Base-by-base conservation (phyloP, 2,888 invertebrate genomes). In the Melanargia galathea region DNA sequence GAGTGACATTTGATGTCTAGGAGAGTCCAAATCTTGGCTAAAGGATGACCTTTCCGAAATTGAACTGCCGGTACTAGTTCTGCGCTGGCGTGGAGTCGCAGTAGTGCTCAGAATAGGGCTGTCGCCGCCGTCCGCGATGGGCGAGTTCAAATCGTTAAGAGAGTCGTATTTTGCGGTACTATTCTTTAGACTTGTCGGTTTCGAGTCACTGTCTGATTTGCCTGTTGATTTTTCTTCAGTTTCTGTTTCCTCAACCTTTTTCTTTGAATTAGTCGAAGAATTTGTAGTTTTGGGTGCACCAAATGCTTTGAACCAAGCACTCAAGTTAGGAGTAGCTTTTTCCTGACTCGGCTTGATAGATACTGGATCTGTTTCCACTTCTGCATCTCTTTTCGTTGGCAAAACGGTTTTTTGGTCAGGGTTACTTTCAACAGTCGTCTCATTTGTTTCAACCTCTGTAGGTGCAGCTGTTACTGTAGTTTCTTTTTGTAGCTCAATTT, bases 241-340 rank as follows among this genome's bases (percentile, higher is more conserved):
- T 2, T 92, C 91, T 24, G 83, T 77, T 24, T 92, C 92, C 13
- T 94, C 94, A 0, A 86, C 77, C 79, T 94, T 96, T 79, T 95
- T 95, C 52, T 92, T 92, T 0, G 80, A 73, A 6, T 92, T 81
- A 65, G 92, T 83, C 1, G 80, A 72, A 6, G 92, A 80, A 65
- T 92, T 84, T 1, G 93, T 90, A 66, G 92, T 93, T 84, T 97
- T 97, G 0, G 97, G 97, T 0, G 96, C 95, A 10, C 97, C 97
- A 79, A 97, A 97, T 0, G 97, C 97, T 84, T 97, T 97, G 68
- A 97, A 96, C 97, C 97, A 97, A 30, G 97, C 97, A 79, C 96
- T 97, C 62, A 97, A 90, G 86, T 97, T 97, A 0, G 97, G 97
- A 38, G 96, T 96, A 18, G 95, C 95, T 79, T 95, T 95, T 67